Conservation (phyloP, 2,113 vertebrate species). For the Burhinus oedicnemus region DNA sequence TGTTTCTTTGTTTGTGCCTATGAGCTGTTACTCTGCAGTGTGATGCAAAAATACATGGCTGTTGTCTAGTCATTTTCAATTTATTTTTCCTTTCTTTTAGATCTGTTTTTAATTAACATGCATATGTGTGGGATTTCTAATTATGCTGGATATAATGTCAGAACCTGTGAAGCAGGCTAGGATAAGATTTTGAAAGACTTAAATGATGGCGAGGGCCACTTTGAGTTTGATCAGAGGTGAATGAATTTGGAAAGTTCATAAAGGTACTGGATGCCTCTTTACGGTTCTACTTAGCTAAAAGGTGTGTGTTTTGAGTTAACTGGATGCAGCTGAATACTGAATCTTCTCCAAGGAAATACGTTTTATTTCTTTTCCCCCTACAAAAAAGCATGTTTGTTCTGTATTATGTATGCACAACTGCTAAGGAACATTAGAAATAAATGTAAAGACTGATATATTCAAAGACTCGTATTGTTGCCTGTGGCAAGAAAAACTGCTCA, state of each 20-base stretch:
- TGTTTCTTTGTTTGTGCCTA: not conserved
- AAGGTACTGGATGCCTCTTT: not conserved
- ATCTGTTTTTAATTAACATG: not conserved
- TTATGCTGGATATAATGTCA: not conserved
- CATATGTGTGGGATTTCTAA: not conserved
- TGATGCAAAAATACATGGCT: not conserved
- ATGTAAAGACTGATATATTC: not conserved
- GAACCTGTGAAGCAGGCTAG: not conserved
- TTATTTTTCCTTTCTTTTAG: not conserved
- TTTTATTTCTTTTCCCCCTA: accelerated
- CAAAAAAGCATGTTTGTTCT: not conserved
- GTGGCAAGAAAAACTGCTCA: not conserved
- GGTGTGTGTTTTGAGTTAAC: not conserved
- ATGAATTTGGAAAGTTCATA: not conserved
- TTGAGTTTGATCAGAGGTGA: not conserved
- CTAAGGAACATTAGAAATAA: not conserved
- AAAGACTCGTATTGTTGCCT: not conserved
- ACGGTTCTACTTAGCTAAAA: not conserved
- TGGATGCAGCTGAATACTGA: not conserved
- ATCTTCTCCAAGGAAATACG: not conserved
- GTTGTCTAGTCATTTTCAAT: not conserved
- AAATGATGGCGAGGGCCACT: not conserved
- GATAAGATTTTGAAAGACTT: not conserved
- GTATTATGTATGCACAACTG: not conserved
- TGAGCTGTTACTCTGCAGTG: not conserved